Evolutionary conservation across 2,797 vertebrate genomes (phyloP).

Genomic region (Tympanoctomys barrerae): DNA sequence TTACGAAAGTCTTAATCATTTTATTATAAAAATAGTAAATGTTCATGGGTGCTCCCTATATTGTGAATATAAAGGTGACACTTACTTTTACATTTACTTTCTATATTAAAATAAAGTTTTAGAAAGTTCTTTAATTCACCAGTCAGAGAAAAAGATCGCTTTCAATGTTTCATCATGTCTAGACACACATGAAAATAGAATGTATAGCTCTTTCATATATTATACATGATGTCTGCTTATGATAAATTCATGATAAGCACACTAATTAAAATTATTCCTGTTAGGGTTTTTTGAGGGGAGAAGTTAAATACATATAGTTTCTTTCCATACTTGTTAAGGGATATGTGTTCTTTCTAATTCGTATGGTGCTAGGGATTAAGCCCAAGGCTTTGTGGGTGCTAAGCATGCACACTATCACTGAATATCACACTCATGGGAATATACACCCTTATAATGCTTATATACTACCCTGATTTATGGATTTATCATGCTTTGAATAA

Average conservation of each 20-base stretch:
- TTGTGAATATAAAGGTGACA: background rate
- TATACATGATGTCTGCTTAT: background rate
- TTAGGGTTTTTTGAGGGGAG: background rate
- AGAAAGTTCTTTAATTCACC: background rate
- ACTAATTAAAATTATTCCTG: background rate
- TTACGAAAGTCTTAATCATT: background rate
- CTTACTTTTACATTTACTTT: background rate
- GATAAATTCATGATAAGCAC: background rate
- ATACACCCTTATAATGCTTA: background rate
- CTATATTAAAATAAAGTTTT: background rate
- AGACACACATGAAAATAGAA: background rate
- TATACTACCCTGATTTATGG: background rate
- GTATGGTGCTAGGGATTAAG: background rate
- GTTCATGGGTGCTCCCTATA: background rate
- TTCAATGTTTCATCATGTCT: background rate
- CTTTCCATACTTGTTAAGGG: background rate
- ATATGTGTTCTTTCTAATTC: background rate
- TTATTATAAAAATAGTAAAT: slow-evolving; percentile 9
- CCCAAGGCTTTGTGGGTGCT: background rate
- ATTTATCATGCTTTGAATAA: slow-evolving; percentile 15
- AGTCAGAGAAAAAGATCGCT: background rate
- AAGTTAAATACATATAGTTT: background rate
- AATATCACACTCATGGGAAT: background rate
- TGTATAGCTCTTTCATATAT: background rate
- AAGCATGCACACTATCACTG: rapidly evolving